A percentile compares a stretch with the other conserved stretches of the same genome.
phyloP scores from a whole-genome alignment of 2,113 vertebrate genomes.

The Gymnobelideus leadbeateri region DNA sequence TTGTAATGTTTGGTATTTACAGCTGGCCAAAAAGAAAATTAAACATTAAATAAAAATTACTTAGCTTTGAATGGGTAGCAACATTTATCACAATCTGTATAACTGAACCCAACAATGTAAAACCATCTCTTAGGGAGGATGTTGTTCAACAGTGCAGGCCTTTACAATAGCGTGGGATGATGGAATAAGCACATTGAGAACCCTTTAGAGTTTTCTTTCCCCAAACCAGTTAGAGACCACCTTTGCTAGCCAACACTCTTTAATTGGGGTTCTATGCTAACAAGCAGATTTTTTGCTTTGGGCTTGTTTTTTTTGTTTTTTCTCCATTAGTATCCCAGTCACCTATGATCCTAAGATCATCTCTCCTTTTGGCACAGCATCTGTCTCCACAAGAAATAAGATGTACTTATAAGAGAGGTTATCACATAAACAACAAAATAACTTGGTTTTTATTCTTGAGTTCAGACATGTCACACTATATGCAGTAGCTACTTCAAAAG shows the following conservation, averaged over 20 bases:
- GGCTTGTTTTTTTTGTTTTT: conserved; percentile 13
- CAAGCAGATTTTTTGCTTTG: not conserved
- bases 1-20: conserved; percentile 39
- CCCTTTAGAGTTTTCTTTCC: conserved; percentile 11
- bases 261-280: conserved; percentile 26
- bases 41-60: conserved; percentile 43
- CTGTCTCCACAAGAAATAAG: conserved; percentile 26
- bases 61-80: conserved; percentile 47
- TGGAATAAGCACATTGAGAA: not conserved
- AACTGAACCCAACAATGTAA: conserved; percentile 27
- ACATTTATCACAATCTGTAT: conserved; percentile 11
- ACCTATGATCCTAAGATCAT: conserved; percentile 15
- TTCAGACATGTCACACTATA: not conserved
- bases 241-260: conserved; percentile 5
- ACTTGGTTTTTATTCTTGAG: not conserved
- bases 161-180: conserved; percentile 1
- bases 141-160: not conserved
- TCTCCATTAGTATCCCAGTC: conserved; percentile 19
- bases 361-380: conserved; percentile 7
- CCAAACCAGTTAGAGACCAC: not conserved
- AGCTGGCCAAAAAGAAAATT: conserved; percentile 54
- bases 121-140: conserved; percentile 32
- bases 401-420: conserved; percentile 17
- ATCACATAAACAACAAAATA: conserved; percentile 13
- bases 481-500: not conserved